Conservation (phyloP, 2,113 vertebrate genomes). For the Platanista minor region DNA sequence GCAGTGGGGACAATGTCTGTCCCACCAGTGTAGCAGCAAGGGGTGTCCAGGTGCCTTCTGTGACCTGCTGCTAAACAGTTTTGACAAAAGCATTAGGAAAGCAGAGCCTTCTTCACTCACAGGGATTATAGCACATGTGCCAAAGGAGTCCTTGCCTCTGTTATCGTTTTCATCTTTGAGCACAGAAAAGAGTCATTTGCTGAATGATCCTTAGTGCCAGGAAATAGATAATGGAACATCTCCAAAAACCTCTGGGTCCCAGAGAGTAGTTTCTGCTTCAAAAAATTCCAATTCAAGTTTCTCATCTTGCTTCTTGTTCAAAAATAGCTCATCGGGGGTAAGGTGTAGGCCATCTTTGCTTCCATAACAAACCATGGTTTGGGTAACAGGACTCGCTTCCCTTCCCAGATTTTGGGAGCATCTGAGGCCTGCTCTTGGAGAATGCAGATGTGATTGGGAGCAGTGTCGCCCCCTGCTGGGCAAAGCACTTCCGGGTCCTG, state of each 20-base stretch:
- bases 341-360: background rate
- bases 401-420: background rate
- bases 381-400: background rate
- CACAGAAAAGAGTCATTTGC: background rate
- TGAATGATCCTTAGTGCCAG: background rate
- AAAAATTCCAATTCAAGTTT: background rate
- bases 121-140: background rate
- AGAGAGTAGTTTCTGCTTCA: background rate
- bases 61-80: background rate
- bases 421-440: background rate
- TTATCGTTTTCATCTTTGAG: background rate
- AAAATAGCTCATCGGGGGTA: background rate
- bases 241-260: background rate
- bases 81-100: background rate
- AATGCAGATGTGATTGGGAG: background rate
- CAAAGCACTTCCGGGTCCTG: background rate
- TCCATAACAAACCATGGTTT: accelerated
- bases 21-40: background rate
- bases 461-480: background rate
- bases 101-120: background rate
- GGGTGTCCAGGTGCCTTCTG: background rate
- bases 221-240: background rate
- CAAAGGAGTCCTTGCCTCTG: background rate
- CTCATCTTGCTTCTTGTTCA: background rate
- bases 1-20: background rate